Base-by-base conservation (phyloP, 35 echinoderm and acorn worm genomes). In the Lytechinus variegatus region DNA sequence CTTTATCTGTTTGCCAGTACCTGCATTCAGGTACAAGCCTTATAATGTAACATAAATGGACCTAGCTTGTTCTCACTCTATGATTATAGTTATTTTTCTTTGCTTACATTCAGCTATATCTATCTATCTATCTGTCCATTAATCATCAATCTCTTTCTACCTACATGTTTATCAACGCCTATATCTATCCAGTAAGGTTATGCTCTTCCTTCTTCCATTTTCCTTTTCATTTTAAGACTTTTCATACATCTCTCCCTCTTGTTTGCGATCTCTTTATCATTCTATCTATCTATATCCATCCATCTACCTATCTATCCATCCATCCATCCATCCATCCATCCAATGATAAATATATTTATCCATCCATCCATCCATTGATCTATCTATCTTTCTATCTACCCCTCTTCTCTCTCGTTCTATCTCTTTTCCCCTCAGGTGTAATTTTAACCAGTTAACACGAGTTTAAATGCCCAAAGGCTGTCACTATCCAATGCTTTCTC, bases 361-460 rank as follows among this genome's bases (percentile, higher is more conserved):
- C n/a, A n/a, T n/a, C n/a, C n/a, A n/a, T n/a, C n/a, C n/a, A n/a
- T n/a, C n/a, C n/a, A n/a, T n/a, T n/a, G n/a, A 24, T 79, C 66
- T 19, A 24, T 79, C 66, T 6, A 79, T 79, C 9, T 52, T 7
- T 88, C 87, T n/a, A 28, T 88, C 87, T 10, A 9, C 27, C 87
- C 27, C 44, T 88, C 87, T 24, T 2, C 19, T 16, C 11, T 56
- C 55, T 56, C n/a, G n/a, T n/a, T n/a, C 90, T 52, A 7, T 93
- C 54, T 27, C 54, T 28, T 5, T 54, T 56, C 10, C 92, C 28
- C 27, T 11, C 27, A 55, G 92, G 27, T 27, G 53, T 28, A 57
- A 57, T 55, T 93, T 93, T 93, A 57, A n/a, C 92, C 92, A 93
- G 88, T 90, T 90, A 90, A 90, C 28, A 54, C 29, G 4, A 52